phyloP scores from a whole-genome alignment of 2,797 vertebrate genomes.

The Salarias fasciatus region DNA sequence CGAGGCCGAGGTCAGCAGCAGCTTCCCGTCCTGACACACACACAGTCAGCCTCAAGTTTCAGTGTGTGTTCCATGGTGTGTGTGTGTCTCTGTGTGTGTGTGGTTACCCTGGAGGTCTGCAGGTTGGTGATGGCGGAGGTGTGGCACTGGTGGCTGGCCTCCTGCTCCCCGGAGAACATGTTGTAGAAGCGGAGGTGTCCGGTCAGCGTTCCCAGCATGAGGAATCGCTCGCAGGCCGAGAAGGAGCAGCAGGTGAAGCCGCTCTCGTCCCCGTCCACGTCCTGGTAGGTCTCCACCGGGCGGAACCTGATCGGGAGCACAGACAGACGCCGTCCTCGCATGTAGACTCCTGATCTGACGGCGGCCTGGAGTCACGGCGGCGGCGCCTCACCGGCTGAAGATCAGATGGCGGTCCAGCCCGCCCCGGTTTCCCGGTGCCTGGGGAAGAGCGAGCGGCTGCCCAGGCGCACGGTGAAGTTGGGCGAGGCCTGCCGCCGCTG shows the following conservation, averaged over 20 bases:
- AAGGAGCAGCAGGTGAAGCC: conserved; percentile 97
- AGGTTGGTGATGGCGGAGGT: conserved; percentile 94
- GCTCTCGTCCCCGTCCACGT: conserved; percentile 93
- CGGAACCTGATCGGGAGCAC: conserved; percentile 84
- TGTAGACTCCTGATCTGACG: too few relatives aligned
- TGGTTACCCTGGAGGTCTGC: conserved; percentile 89
- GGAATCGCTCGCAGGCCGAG: conserved; percentile 91
- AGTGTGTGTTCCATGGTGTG: too few relatives aligned
- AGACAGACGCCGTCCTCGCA: too few relatives aligned
- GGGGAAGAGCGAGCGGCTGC: conserved; percentile 90
- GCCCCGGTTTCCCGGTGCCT: conserved; percentile 92
- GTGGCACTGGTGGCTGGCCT: conserved; percentile 94
- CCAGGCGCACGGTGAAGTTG: conserved; percentile 95
- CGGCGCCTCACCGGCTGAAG: conserved; percentile 96
- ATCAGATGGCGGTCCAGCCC: conserved; percentile 95
- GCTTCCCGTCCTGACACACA: conserved; percentile 90
- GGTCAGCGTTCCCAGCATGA: conserved; percentile 94
- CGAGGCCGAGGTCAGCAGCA: conserved; percentile 92
- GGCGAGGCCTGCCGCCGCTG: conserved; percentile 93
- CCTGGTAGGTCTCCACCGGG: conserved; percentile 93
- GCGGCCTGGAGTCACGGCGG: too few relatives aligned
- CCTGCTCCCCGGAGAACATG: conserved; percentile 92
- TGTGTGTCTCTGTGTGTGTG: too few relatives aligned
- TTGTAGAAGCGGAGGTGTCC: conserved; percentile 95
- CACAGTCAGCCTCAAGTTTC: too few relatives aligned